Conservation (phyloP, 2,113 vertebrate species). For the Labrus mixtus region DNA sequence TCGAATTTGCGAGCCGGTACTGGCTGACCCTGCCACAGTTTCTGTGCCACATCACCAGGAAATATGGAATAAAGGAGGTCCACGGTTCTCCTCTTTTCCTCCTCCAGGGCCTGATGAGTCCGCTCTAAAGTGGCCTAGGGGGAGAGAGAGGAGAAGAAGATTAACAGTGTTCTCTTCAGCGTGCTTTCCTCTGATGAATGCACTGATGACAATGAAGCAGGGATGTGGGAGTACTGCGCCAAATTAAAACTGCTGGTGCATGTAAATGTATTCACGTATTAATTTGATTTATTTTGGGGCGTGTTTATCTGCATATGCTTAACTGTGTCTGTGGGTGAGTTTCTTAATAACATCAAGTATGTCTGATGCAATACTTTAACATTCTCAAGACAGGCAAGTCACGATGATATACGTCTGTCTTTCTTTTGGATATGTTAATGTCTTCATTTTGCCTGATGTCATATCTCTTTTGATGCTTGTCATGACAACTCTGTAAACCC, state of each 20-base stretch:
- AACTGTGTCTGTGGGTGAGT: conserved; percentile 36
- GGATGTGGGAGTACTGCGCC: conserved; percentile 48
- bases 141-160: conserved; percentile 12
- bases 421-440: too few species aligned
- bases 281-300: conserved; percentile 41
- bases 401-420: conserved; percentile 9
- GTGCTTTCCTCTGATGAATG: conserved; percentile 30
- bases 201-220: conserved; percentile 8
- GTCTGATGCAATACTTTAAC: conserved; percentile 32
- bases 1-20: conserved; percentile 97
- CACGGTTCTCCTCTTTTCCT: conserved; percentile 97
- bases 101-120: conserved; percentile 95
- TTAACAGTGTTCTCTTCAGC: conserved; percentile 23
- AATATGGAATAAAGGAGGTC: conserved; percentile 99
- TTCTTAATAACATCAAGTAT: conserved; percentile 19
- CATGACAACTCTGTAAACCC: too few species aligned
- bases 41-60: conserved; percentile 96
- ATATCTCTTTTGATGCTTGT: too few species aligned
- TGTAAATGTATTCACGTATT: conserved; percentile 25
- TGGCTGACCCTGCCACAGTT: conserved; percentile 94
- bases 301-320: conserved; percentile 27
- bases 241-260: conserved; percentile 40
- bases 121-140: conserved; percentile 90
- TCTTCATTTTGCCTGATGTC: too few species aligned
- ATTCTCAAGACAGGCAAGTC: conserved; percentile 42